These are phyloP conservation scores for Etia nguti DNA, from an alignment of 2,113 vertebrate genomes.

Conservation along the genomic window DNA sequence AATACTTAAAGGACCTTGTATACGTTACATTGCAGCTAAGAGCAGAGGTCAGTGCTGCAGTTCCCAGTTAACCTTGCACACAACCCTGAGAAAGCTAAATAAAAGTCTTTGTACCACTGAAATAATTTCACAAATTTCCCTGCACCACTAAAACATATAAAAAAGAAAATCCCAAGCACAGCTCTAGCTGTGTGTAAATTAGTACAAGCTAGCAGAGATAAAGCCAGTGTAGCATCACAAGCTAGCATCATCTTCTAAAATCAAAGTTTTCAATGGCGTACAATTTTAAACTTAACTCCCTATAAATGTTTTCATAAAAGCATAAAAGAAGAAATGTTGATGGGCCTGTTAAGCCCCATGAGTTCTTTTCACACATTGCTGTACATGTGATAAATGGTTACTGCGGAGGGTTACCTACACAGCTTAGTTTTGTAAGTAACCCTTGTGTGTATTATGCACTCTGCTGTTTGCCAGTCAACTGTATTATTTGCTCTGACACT, in stretches of 20 bases:
- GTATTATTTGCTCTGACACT: background rate
- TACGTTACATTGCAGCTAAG: background rate
- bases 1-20: background rate
- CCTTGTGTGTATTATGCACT: background rate
- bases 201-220: background rate
- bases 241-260: background rate
- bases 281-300: background rate
- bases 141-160: background rate
- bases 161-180: background rate
- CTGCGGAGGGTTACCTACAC: background rate
- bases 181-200: background rate
- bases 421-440: background rate
- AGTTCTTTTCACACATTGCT: background rate
- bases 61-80: background rate
- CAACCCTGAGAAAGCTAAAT: background rate
- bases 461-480: background rate
- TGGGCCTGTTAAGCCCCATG: background rate
- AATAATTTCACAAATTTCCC: background rate
- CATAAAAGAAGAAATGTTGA: background rate
- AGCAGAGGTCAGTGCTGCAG: background rate
- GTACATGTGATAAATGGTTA: background rate
- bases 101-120: background rate
- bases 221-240: background rate
- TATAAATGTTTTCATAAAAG: background rate
- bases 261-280: background rate